A percentile compares a stretch with the other conserved stretches of the same genome.
phyloP scores from a whole-genome alignment of 1,140 invertebrate species.

The Gonioctena quinquepunctata region DNA sequence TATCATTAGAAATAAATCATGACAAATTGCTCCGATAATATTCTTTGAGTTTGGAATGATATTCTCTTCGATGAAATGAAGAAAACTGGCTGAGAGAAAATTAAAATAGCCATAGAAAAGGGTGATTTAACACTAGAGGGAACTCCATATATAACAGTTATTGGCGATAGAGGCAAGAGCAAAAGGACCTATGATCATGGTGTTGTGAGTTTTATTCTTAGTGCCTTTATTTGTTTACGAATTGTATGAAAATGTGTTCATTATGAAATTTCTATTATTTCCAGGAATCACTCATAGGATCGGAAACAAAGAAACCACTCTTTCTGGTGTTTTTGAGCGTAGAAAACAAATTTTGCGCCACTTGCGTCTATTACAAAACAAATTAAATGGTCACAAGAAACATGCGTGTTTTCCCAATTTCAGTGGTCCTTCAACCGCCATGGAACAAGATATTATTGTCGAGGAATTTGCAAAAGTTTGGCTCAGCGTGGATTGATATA shows the following conservation, averaged over 20 bases:
- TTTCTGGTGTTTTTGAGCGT: neutral
- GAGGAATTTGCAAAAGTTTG: slow-evolving; percentile 4
- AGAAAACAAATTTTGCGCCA: neutral
- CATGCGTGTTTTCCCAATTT: neutral
- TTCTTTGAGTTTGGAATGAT: neutral
- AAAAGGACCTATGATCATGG: slow-evolving; percentile 2
- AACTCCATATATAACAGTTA: neutral
- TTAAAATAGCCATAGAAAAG: neutral
- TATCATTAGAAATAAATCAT: neutral
- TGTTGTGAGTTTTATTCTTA: neutral
- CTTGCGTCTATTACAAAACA: neutral
- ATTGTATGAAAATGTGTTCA: neutral
- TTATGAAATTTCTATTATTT: neutral
- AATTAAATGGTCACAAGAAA: neutral
- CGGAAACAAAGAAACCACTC: neutral
- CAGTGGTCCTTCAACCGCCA: slow-evolving; percentile 2
- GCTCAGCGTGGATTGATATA: neutral
- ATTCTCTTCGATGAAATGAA: neutral
- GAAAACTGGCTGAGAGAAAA: neutral
- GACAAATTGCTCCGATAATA: neutral
- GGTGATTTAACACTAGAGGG: neutral
- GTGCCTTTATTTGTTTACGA: neutral
- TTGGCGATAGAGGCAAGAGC: neutral
- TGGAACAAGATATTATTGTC: neutral
- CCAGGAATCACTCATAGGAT: neutral